phyloP scores from a whole-genome alignment of 2,113 vertebrate species.

The Chaetura pelagica region DNA sequence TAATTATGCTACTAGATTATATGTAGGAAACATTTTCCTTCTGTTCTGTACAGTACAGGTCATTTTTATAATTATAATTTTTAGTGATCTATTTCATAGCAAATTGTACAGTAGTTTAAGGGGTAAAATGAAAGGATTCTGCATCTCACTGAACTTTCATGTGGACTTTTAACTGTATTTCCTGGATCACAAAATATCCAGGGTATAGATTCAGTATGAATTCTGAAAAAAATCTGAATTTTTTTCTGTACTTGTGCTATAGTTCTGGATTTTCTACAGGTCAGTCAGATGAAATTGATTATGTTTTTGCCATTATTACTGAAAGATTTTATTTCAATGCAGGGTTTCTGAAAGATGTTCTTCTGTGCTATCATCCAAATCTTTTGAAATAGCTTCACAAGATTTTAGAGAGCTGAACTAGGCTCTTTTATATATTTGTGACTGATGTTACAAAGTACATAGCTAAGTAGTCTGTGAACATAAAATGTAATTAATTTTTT shows the following conservation, averaged over 20 bases:
- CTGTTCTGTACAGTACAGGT: not conserved
- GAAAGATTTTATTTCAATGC: not conserved
- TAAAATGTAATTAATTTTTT: not conserved
- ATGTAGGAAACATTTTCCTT: not conserved
- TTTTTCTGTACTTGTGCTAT: accelerated
- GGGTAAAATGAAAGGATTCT: not conserved
- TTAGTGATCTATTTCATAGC: not conserved
- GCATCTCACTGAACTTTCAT: not conserved
- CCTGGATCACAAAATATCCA: not conserved
- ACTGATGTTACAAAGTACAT: not conserved
- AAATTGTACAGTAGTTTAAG: not conserved
- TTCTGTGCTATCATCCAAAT: not conserved
- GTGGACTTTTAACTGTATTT: not conserved
- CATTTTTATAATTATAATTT: not conserved
- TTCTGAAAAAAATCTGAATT: not conserved
- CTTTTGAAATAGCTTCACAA: not conserved
- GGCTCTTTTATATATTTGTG: not conserved
- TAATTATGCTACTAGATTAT: not conserved
- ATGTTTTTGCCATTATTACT: not conserved
- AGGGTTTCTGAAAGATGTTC: not conserved
- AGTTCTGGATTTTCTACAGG: not conserved
- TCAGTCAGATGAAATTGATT: not conserved
- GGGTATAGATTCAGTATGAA: not conserved
- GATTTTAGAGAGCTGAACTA: not conserved
- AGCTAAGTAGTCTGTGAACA: not conserved